Evolutionary conservation across 2,113 vertebrate genomes (phyloP), one percentile per base, ranked within the genome.

Genomic region (Gavialis gangeticus): DNA sequence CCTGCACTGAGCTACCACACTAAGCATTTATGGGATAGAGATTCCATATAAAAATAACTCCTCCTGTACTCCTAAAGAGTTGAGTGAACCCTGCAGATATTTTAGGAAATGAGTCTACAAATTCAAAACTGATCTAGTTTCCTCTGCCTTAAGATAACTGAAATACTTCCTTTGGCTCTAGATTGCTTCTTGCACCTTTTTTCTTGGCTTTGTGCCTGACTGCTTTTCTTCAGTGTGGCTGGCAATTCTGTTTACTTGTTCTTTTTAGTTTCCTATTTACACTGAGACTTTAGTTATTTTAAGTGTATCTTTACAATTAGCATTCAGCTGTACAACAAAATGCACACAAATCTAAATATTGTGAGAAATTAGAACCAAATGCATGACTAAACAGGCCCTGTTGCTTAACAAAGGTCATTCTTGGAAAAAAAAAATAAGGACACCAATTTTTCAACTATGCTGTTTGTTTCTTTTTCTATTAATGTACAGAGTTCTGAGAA

Each of bases 151-250:
- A 69, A 78, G 13, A 54, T 14, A 75, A 21, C 79, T 9, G 15
- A 2, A 3, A 24, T 6, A 75, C 22, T 10, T 27, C 25, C 9
- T 87, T 73, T 28, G 79, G 17, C 5, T 54, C 55, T 69, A 69
- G 19, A 69, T 69, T 67, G 30, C 64, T 67, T 67, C 28, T 67
- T 67, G 64, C n/a, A 66, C 64, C 64, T 66, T 66, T 69, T 75
- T 73, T 2, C 0, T 64, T 75, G 16, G n/a, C 4, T 0, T 4
- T 12, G 1, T 82, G 1, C 0, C 12, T 6, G 10, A 2, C 46
- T 12, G 25, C 57, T 79, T 60, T 75, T 57, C 60, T 78, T 46
- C 75, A 60, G 5, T 17, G 11, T 84, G 3, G 19, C 87, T 56
- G 71, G 5, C 3, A 22, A 69, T 73, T 85, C n/a, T 94, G 3